Conservation (phyloP, 2,888 invertebrate genomes). For the Noctua pronuba region DNA sequence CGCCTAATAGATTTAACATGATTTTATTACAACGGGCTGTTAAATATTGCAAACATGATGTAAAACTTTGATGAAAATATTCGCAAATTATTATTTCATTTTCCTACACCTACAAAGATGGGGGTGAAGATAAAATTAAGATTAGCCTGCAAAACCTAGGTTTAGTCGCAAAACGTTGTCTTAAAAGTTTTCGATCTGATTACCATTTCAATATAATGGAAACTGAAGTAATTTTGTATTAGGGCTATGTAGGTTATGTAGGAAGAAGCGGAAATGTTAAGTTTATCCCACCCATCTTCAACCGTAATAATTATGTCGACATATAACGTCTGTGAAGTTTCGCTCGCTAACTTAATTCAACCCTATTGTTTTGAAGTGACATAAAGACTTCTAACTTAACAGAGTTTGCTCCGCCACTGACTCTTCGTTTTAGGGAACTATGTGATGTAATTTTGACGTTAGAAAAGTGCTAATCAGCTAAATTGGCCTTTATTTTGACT, state of each 20-base stretch:
- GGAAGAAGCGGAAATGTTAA: neutral
- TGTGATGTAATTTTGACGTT: neutral
- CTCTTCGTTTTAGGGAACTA: neutral
- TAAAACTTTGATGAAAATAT: neutral
- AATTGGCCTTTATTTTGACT: neutral
- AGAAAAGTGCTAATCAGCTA: neutral
- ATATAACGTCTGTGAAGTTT: neutral
- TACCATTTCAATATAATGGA: neutral
- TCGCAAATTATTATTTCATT: neutral
- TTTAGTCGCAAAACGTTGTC: neutral
- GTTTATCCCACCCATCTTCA: neutral
- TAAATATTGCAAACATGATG: neutral
- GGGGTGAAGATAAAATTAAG: neutral
- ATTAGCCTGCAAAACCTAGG: neutral
- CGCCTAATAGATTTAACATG: conserved; percentile 50
- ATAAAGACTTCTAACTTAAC: neutral
- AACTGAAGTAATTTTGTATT: neutral
- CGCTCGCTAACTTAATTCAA: neutral
- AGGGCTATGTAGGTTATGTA: neutral
- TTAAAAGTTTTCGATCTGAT: neutral
- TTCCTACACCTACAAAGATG: neutral
- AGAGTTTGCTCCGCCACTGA: neutral
- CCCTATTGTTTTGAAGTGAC: neutral
- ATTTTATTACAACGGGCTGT: conserved; percentile 19
- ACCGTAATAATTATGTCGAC: neutral